Evolutionary conservation across 1,140 invertebrate genomes (phyloP).

Genomic region (Sitobion miscanthi): DNA sequence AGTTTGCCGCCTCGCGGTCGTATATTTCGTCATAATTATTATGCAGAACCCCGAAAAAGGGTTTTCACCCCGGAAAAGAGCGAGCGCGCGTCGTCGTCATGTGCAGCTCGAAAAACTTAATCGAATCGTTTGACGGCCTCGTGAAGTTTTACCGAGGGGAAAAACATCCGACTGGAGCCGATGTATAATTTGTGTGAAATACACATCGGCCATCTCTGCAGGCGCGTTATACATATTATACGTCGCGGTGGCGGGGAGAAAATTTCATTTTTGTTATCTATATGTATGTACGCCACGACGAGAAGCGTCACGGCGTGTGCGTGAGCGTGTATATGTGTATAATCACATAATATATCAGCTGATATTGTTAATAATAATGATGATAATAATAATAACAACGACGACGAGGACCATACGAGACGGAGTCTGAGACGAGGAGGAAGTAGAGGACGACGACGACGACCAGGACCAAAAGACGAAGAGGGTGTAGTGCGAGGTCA

Average conservation of each 20-base stretch:
- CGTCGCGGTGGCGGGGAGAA: not conserved
- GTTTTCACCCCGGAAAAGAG: not conserved
- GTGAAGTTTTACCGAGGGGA: not conserved
- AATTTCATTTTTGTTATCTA: constrained; percentile 14
- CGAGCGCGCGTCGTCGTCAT: not conserved
- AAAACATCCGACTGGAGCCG: not conserved
- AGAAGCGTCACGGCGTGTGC: not conserved
- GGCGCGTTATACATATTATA: not conserved
- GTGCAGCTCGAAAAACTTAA: not conserved
- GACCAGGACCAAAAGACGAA: not conserved
- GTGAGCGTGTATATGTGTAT: not conserved
- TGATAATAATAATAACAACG: not conserved
- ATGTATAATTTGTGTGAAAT: not conserved
- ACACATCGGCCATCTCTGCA: not conserved
- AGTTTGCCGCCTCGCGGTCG: not conserved
- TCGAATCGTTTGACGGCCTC: not conserved
- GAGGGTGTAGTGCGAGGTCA: constrained; percentile 43
- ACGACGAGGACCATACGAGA: not conserved
- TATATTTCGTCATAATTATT: not conserved
- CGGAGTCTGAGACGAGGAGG: not conserved
- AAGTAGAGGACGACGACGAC: not conserved
- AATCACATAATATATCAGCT: not conserved
- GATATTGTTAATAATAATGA: constrained; percentile 7
- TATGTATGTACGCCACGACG: not conserved
- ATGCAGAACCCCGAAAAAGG: not conserved